Percentiles rank a stretch among this genome's conserved stretches.
phyloP scores from a whole-genome alignment of 2,888 invertebrate species.

The Gastracanthus pulcherrimus region DNA sequence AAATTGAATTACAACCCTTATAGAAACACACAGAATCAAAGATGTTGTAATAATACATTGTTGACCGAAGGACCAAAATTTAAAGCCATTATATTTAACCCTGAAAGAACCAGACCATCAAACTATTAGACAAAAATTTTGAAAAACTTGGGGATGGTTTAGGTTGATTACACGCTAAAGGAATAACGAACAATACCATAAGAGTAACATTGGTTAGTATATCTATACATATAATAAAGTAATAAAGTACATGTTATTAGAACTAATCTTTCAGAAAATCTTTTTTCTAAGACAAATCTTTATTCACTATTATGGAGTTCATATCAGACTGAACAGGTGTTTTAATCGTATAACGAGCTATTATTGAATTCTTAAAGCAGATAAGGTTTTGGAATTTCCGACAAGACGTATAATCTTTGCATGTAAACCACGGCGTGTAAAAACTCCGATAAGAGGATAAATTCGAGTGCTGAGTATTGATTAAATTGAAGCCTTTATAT shows the following conservation, averaged over 20 bases:
- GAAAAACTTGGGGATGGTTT: no score
- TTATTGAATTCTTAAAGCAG: background rate
- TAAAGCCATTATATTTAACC: no score
- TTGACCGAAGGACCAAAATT: no score
- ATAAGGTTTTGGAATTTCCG: constrained; percentile 6
- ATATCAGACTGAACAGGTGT: background rate
- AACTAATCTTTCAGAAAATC: background rate
- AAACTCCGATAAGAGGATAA: constrained; percentile 12
- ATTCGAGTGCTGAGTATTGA: background rate
- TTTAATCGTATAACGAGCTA: constrained; percentile 2
- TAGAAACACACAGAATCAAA: background rate
- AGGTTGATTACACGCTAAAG: no score
- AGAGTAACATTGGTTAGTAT: background rate
- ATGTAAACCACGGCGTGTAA: background rate
- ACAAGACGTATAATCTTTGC: background rate
- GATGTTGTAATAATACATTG: no score
- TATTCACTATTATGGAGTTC: no score
- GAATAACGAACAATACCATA: no score
- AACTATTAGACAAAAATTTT: no score
- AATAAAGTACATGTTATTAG: background rate
- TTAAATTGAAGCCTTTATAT: background rate
- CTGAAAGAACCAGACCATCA: no score
- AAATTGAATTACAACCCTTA: background rate
- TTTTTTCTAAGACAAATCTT: no score
- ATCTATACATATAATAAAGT: background rate